Conservation (phyloP, 2,888 invertebrate genomes). For the Acronicta alni region DNA sequence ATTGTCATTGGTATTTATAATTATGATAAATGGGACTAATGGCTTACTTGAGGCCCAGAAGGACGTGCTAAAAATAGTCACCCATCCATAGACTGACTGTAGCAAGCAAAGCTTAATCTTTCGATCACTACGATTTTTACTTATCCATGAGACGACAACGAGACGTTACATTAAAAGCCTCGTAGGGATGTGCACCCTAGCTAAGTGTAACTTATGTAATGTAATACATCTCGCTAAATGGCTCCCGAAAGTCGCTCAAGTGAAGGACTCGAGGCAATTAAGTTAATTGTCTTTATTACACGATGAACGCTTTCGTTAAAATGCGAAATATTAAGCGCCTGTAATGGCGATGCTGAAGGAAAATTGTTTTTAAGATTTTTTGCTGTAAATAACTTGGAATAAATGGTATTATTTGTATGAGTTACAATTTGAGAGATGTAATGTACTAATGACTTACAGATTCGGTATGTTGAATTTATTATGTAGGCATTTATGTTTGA, state of each 20-base stretch:
- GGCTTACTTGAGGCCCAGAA: no score
- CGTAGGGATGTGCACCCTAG: constrained; percentile 4
- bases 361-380: constrained; percentile 39
- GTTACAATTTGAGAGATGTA: neutral
- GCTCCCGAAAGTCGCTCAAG: constrained; percentile 70
- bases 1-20: no score
- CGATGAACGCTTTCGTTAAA: constrained; percentile 74
- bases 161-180: neutral
- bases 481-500: no score
- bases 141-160: no score
- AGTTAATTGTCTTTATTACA: constrained; percentile 78
- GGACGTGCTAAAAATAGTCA: no score
- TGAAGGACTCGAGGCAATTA: constrained; percentile 73
- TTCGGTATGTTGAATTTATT: no score
- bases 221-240: constrained; percentile 70
- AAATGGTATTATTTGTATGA: neutral
- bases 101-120: no score
- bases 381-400: neutral
- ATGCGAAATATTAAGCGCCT: constrained; percentile 65
- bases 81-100: no score
- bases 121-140: no score
- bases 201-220: constrained; percentile 59
- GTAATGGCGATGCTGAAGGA: constrained; percentile 47
- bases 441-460: no score
- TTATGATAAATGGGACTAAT: no score